Evolutionary conservation across 1,140 invertebrate species (phyloP), one percentile per base, ranked within the genome.

Genomic region (Plectus sambesii): DNA sequence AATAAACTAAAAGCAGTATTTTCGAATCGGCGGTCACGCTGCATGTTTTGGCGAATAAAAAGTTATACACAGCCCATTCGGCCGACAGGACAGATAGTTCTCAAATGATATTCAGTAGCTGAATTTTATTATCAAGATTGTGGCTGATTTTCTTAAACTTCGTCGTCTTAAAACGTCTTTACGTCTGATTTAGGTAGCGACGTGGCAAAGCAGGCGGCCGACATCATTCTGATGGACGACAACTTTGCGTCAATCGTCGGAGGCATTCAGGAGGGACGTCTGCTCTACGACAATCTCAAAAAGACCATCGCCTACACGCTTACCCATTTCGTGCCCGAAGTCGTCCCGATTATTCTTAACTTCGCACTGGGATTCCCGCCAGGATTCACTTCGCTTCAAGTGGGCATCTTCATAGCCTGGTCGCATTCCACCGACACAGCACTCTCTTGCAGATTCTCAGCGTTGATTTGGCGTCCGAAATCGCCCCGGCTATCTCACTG

Each of bases 241-340:
- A 81, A 81, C 58, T 81, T 81, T 66, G 76, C 79, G 2, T 79
- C 79, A 5, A 81, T 81, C 57, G 79, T 81, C 5, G 75, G 71
- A 24, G 80, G 78, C 17, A 78, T 81, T 50, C 79, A 81, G 63
- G 79, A 81, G 44, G 62, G 62, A 19, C 44, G 61, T 8, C 51
- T 62, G 3, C 42, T 63, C 3, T 62, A 57, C 26, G 60, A 62
- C 38, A 63, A 63, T 35, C 47, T 62, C 15, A 37, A 55, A 38
- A 29, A 54, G 22, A 60, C 58, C 6, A 54, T 55, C 27, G 42
- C 47, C 17, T 58, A 49, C 46, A 56, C 68, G 3, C 53, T 70
- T 6, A 57, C 62, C 19, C 65, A 66, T 12, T 65, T 73, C 29
- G 63, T 59, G 40, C 68, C 69, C 4, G 67, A 70, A 50, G 49